Base-by-base conservation (phyloP, 2,797 vertebrate genomes). In the Onychomys leucogaster region DNA sequence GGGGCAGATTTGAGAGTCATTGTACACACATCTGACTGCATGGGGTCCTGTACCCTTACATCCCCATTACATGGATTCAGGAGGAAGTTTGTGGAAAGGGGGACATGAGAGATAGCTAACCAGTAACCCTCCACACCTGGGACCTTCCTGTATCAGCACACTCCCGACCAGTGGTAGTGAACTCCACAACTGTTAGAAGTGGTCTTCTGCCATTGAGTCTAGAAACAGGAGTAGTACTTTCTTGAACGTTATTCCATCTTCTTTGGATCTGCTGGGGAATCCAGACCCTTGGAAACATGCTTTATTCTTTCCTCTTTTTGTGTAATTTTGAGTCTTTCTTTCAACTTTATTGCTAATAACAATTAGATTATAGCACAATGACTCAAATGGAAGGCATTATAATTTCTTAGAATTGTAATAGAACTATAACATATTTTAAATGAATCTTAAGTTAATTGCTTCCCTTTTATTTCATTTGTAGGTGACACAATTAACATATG, bases 381-480 rank as follows among this genome's bases (percentile, higher is more conserved):
- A n/a, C 52, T 71, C 23, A 83, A 88, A 61, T 88, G 59, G 23
- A 95, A 94, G 65, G n/a, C 46, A 96, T 59, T 91, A 61, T 4
- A 49, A 78, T 59, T 69, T 93, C 87, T 97, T 85, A 88, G 69
- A 55, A 65, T 34, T 77, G 67, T 71, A 11, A 87, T 96, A 71
- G 52, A 91, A 86, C 73, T 71, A n/a, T 78, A 96, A 41, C 34
- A 92, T 95, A 95, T 90, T 81, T 83, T 52, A 90, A 97, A 55
- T 95, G 46, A 96, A 82, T 82, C 12, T 93, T 89, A 43, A 97
- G 73, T 65, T 71, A 80, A 94, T 65, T 91, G 82, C 6, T 94
- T 94, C 57, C 46, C 89, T 94, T 92, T 78, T 95, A 88, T 81
- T 87, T 82, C 82, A 76, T 81, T 87, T 83, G 55, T 94, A 97